These are phyloP conservation scores for Crocuta crocuta DNA, from an alignment of 2,113 vertebrate species.

Conservation along the genomic window DNA sequence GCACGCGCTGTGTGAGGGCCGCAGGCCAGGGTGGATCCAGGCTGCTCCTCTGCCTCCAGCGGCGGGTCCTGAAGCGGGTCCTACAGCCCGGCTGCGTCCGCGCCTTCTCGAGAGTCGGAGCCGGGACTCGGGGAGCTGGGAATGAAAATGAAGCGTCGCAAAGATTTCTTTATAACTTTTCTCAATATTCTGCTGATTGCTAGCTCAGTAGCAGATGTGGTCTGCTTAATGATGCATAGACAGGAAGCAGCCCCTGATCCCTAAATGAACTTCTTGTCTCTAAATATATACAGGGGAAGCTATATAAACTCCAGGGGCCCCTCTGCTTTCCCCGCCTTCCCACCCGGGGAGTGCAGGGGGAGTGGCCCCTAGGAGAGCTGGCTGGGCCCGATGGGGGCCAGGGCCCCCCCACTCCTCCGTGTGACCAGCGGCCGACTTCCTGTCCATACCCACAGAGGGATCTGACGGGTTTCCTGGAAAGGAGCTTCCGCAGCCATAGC, in stretches of 20 bases:
- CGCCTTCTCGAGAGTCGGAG: constrained; percentile 44
- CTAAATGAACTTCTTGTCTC: constrained; percentile 90
- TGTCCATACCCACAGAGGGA: fast-evolving
- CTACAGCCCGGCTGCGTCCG: constrained; percentile 31
- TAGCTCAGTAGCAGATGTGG: constrained; percentile 88
- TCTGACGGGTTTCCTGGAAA: neutral
- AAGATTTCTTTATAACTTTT: constrained; percentile 89
- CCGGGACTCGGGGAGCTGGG: constrained; percentile 34
- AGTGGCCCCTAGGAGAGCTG: constrained; percentile 73
- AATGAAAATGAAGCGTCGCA: constrained; percentile 75
- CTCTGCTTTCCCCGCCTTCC: constrained; percentile 83
- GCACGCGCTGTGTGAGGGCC: neutral
- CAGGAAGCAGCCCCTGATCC: constrained; percentile 89
- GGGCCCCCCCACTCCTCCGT: neutral
- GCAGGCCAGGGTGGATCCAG: neutral
- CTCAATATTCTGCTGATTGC: constrained; percentile 89
- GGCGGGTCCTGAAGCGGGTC: neutral
- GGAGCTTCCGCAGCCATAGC: too few species aligned
- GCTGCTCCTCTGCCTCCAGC: constrained; percentile 1
- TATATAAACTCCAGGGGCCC: constrained; percentile 87
- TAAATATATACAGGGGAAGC: constrained; percentile 89
- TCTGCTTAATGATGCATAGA: constrained; percentile 89
- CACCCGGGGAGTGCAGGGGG: constrained; percentile 76
- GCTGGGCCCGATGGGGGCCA: neutral
- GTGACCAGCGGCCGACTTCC: neutral